Base-by-base conservation (phyloP, 2,113 vertebrate genomes). In the Hiodon alosoides region DNA sequence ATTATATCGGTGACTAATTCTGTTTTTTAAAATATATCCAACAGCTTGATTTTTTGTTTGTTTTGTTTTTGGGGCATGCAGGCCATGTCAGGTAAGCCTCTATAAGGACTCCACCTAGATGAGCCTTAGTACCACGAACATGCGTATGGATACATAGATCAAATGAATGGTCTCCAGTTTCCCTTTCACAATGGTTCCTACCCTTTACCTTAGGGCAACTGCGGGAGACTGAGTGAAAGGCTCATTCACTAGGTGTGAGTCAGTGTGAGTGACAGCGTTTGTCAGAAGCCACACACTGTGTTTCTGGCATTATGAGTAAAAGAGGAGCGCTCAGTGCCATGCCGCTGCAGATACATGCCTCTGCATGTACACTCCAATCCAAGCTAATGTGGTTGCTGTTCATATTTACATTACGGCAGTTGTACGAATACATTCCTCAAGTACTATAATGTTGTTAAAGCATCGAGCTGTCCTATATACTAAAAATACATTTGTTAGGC, bases 1-100 rank as follows among this genome's bases (percentile, higher is more conserved):
- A 91, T 92, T 89, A 87, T 87, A 90, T 86, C 79, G 76, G 89
- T 90, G 89, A 91, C 87, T 90, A 92, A 90, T 90, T 90, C 85
- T 86, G 71, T 79, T 85, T 73, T 59, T 53, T 77, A 71, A 50
- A 14, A 62, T 47, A 8, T 14, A 48, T 46, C 57, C 52, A 47
- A 10, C 50, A 17, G 46, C 64, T 58, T 71, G 4, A 53, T 67
- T 69, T 69, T 60, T 64, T 55, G 9, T 76, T 48, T 67, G 0
- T 76, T 77, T 79, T n/a, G 2, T 46, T n/a, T 13, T 5, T 14
- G 11, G 11, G 2, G 51, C 57, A 11, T 10, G 4, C 2, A 7
- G 9, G 46, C 31, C 59, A 46, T 11, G 57, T 60, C 54, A 60
- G 70, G 31, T 72, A 31, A 72, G 46, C 31, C 47, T 71, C 55